A percentile compares a stretch with the other conserved stretches of the same genome.
phyloP scores from a whole-genome alignment of 1,140 invertebrate species.

The Drosophila pectinifera region DNA sequence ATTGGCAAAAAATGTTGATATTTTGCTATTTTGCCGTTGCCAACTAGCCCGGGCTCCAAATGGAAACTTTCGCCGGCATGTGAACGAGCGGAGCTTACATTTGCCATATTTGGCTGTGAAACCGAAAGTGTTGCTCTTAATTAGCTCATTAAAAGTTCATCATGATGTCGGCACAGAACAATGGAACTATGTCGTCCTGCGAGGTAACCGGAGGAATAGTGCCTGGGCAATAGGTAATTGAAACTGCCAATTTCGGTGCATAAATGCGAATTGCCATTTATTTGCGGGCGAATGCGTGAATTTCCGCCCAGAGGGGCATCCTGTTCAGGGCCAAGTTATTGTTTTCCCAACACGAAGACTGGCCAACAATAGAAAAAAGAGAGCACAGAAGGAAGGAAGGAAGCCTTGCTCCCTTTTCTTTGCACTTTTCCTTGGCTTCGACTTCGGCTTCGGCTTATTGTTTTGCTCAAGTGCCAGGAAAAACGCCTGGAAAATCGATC shows the following conservation, averaged over 20 bases:
- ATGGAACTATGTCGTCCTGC: background rate
- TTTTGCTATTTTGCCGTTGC: slow-evolving; percentile 25
- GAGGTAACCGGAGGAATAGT: background rate
- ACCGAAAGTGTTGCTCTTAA: slow-evolving; percentile 60
- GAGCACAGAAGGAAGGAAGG: slow-evolving; percentile 6
- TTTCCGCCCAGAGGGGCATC: slow-evolving; percentile 7
- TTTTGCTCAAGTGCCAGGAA: slow-evolving; percentile 57
- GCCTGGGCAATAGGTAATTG: slow-evolving; percentile 25
- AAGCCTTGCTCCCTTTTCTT: slow-evolving; percentile 29
- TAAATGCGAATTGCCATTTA: slow-evolving; percentile 28
- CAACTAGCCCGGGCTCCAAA: slow-evolving; percentile 22
- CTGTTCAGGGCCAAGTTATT: slow-evolving; percentile 46
- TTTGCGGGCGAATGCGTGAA: slow-evolving; percentile 10
- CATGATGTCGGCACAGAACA: slow-evolving; percentile 13
- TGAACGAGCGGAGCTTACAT: slow-evolving; percentile 2
- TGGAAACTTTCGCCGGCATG: slow-evolving; percentile 33
- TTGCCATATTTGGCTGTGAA: slow-evolving; percentile 25
- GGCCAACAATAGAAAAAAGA: slow-evolving; percentile 21
- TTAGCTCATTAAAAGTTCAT: slow-evolving; percentile 63
- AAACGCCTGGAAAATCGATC: slow-evolving; percentile 66
- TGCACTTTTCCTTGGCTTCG: slow-evolving; percentile 14
- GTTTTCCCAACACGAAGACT: slow-evolving; percentile 43
- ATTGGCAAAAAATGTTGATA: slow-evolving; percentile 54
- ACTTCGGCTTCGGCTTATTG: slow-evolving; percentile 43
- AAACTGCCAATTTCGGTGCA: slow-evolving; percentile 34